Percentiles rank a stretch among this genome's conserved stretches.
Evolutionary conservation across 2,888 invertebrate genomes (phyloP).

Genomic region (Euplexia lucipara): DNA sequence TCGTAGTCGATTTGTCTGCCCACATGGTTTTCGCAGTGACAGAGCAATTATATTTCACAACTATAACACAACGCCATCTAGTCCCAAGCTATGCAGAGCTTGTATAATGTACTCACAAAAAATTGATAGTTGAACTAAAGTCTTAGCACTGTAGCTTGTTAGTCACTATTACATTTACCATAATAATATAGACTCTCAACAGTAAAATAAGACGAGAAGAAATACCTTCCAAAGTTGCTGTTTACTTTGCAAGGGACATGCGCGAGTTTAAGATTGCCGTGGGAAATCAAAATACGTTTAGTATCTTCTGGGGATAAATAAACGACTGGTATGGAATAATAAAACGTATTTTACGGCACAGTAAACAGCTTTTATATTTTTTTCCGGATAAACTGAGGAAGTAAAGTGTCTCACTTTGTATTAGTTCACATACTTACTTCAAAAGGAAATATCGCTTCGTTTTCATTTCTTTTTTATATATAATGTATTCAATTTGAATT

Average conservation of each 20-base stretch:
- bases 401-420: conserved; percentile 45
- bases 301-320: conserved; percentile 61
- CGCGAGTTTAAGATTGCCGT: conserved; percentile 62
- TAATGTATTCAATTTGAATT: conserved; percentile 14
- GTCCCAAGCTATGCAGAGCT: too few relatives aligned
- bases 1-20: too few relatives aligned
- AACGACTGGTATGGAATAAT: conserved; percentile 60
- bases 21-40: too few relatives aligned
- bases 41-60: too few relatives aligned
- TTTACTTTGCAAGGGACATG: conserved; percentile 57
- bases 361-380: conserved; percentile 57
- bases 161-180: conserved; percentile 4
- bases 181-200: conserved; percentile 24
- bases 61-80: too few relatives aligned
- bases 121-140: too few relatives aligned
- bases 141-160: conserved; percentile 1
- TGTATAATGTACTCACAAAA: too few relatives aligned
- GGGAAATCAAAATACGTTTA: conserved; percentile 67
- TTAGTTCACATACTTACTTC: conserved; percentile 17
- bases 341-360: conserved; percentile 62
- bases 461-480: conserved; percentile 18
- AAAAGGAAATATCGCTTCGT: conserved; percentile 8
- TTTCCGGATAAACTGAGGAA: conserved; percentile 28
- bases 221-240: conserved; percentile 43
- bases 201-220: conserved; percentile 33